Base-by-base conservation (phyloP, 2,888 invertebrate genomes). In the Ypsolopha scabrella region DNA sequence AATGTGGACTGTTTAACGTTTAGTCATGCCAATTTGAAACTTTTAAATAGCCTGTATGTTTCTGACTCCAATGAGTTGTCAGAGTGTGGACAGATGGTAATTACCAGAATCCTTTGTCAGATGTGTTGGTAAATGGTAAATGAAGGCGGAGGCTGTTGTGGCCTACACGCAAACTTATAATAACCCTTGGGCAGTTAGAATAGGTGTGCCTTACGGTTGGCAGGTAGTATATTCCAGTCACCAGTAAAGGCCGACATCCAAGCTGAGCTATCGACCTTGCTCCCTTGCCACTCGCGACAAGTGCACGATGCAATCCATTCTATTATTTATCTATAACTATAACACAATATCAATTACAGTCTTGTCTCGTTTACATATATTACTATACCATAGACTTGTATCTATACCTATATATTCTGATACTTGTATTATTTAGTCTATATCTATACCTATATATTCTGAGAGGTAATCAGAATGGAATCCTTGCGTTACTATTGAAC, bases 211-310 rank as follows among this genome's bases (percentile, higher is more conserved):
- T 24, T 24, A 24, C 4, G 24, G 24, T 24, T 24, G 24, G 24
- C 24, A 24, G 24, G 24, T 24, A 3, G 24, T 24, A 24, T 44
- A 33, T 44, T 24, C 44, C 24, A 14, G 44, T 44, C 44, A 24
- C 35, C 43, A 14, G 43, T 60, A 71, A 74, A 79, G 79, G 79
- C 74, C 75, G 68, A 63, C 51, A 50, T 41, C 50, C 24, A 24
- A 24, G 24, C 24, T 4, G 24, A 24, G 52, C 50, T 39, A 54
- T 45, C 44, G 54, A 68, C 81, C 83, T 83, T 80, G 81, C 65
- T 35, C 51, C 11, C 41, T 2, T 34, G 60, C 62, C 61, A 64
- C 64, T 63, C 57, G 63, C 65, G 70, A 79, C 82, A 82, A 78
- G 82, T 83, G 82, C 68, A 68, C 64, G 60, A 49, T 35, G 41